These are phyloP conservation scores for Hirtodrosophila duncani DNA, from an alignment of 2,888 invertebrate genomes.

Conservation along the genomic window DNA sequence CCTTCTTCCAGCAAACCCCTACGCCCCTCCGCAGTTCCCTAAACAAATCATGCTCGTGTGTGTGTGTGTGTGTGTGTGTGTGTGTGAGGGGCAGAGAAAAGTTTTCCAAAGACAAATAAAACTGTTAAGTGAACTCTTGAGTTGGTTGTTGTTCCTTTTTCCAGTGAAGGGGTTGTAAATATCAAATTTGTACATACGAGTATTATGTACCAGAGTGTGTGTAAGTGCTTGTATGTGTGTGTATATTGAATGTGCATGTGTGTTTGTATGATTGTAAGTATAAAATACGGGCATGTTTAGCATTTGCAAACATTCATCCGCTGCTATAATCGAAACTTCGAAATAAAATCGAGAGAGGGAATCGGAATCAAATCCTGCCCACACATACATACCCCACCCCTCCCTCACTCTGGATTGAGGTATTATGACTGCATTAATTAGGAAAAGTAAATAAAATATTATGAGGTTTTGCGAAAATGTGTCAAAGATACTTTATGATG, in stretches of 20 bases:
- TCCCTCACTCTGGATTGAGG: neutral
- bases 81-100: slow-evolving; percentile 36
- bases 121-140: slow-evolving; percentile 70
- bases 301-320: slow-evolving; percentile 62
- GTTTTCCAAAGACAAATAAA: slow-evolving; percentile 71
- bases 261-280: slow-evolving; percentile 37
- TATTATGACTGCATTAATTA: too few relatives aligned
- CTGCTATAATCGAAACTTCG: slow-evolving; percentile 27
- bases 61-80: slow-evolving; percentile 13
- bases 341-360: too few relatives aligned
- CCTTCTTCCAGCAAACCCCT: neutral
- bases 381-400: neutral
- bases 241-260: too few relatives aligned
- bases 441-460: too few relatives aligned
- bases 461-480: too few relatives aligned
- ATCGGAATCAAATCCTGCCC: too few relatives aligned
- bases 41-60: slow-evolving; percentile 50
- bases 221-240: too few relatives aligned
- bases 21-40: neutral
- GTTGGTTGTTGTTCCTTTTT: slow-evolving; percentile 41
- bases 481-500: too few relatives aligned
- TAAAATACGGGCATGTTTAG: slow-evolving; percentile 70
- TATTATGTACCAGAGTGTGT: slow-evolving; percentile 69
- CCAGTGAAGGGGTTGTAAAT: slow-evolving; percentile 55
- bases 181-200: slow-evolving; percentile 70